Conservation (phyloP, 2,797 vertebrate genomes). For the Arremon aurantiirostris region DNA sequence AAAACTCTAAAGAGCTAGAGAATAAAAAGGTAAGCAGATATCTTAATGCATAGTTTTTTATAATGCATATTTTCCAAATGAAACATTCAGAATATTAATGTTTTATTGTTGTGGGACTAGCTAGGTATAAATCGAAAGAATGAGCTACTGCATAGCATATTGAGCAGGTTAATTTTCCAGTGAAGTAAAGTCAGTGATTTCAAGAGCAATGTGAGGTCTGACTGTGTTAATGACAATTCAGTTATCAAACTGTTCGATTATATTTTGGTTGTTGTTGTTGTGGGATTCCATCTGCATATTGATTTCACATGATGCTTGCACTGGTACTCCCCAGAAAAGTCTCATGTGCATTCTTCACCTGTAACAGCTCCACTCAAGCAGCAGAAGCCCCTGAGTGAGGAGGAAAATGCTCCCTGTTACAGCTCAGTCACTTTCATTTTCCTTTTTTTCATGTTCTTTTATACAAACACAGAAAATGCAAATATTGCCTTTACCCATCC, state of each 20-base stretch:
- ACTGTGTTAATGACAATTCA: not conserved
- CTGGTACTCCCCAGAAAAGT: not conserved
- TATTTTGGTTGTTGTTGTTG: not conserved
- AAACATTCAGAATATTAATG: not conserved
- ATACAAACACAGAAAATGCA: not conserved
- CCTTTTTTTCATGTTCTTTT: not conserved
- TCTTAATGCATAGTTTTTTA: not conserved
- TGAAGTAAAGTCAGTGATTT: not conserved
- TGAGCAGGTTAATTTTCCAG: not conserved
- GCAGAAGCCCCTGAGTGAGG: not conserved
- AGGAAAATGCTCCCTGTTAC: not conserved
- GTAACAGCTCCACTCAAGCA: not conserved
- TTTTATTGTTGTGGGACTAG: conserved; percentile 18
- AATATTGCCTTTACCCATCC: not conserved
- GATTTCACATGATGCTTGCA: not conserved
- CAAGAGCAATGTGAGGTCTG: not conserved
- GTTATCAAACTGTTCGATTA: not conserved
- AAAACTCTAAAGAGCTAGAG: not conserved
- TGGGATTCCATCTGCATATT: not conserved
- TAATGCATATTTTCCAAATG: not conserved
- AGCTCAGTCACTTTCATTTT: not conserved
- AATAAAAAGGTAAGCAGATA: not conserved
- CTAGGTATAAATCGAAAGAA: conserved; percentile 11
- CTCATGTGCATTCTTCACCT: not conserved
- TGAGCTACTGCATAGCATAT: not conserved